Conservation (phyloP, 2,797 vertebrate genomes). For the Falco concolor region DNA sequence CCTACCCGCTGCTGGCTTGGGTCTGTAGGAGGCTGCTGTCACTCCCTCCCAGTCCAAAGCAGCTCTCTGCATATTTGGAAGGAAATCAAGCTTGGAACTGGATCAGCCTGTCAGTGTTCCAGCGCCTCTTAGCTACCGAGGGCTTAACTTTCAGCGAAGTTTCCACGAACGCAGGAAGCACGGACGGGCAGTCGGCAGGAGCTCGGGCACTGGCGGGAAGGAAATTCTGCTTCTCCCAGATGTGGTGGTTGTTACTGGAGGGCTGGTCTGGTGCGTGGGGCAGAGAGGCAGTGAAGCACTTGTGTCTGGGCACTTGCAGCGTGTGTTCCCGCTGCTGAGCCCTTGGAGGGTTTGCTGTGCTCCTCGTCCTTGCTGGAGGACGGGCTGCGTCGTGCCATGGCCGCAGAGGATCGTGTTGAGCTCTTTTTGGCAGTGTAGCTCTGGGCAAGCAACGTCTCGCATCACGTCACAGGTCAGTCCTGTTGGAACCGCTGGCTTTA, state of each 20-base stretch:
- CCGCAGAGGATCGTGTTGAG: not conserved
- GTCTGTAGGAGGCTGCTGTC: not conserved
- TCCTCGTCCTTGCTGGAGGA: not conserved
- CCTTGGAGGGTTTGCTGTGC: not conserved
- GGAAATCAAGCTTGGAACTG: not conserved
- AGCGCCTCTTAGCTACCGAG: not conserved
- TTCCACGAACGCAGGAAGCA: slow-evolving; percentile 5
- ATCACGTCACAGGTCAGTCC: not conserved
- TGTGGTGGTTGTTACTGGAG: not conserved
- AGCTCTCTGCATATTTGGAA: slow-evolving; percentile 40
- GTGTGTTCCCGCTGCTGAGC: accelerated
- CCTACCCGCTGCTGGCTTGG: not conserved
- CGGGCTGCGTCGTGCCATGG: accelerated
- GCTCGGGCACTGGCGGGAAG: not conserved
- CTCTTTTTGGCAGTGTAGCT: not conserved
- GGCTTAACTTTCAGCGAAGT: not conserved
- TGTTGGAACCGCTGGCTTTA: not conserved
- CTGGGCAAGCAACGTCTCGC: not conserved
- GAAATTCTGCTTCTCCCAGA: not conserved
- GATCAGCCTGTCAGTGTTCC: not conserved
- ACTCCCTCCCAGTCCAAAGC: not conserved
- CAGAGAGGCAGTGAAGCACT: not conserved
- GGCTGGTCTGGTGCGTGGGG: not conserved
- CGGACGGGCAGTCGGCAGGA: not conserved
- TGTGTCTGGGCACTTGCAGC: accelerated